Evolutionary conservation across 2,797 vertebrate genomes (phyloP).

Genomic region (Hyperoplus immaculatus): DNA sequence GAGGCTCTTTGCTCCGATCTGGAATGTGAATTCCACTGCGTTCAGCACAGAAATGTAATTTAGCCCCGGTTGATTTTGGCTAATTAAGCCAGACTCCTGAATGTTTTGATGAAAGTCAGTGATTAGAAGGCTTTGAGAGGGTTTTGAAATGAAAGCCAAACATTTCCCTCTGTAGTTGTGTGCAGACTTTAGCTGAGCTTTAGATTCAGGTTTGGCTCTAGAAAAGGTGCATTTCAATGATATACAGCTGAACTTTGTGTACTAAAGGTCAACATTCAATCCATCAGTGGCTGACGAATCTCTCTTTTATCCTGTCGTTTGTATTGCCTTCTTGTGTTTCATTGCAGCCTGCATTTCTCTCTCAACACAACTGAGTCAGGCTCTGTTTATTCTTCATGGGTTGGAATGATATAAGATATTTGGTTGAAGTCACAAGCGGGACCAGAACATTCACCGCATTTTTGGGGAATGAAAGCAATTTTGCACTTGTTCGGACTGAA

Average conservation of each 20-base stretch:
- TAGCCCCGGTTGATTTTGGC: conserved; percentile 70
- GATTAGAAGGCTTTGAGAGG: conserved; percentile 73
- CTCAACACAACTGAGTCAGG: conserved; percentile 35
- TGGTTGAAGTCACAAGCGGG: conserved; percentile 24
- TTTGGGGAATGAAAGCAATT: conserved; percentile 37
- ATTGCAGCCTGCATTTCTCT: conserved; percentile 30
- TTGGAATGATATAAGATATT: conserved; percentile 27
- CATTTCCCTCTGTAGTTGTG: conserved; percentile 44
- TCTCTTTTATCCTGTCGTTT: conserved; percentile 19
- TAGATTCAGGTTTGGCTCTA: conserved; percentile 5
- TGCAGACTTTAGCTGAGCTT: conserved; percentile 6
- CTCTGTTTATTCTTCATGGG: conserved; percentile 10
- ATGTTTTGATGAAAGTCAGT: conserved; percentile 77
- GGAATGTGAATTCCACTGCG: conserved; percentile 65
- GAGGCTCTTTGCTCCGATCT: conserved; percentile 44
- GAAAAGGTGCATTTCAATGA: conserved; percentile 51
- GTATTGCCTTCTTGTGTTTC: conserved; percentile 31
- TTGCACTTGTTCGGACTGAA: conserved; percentile 27
- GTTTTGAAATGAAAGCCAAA: conserved; percentile 70
- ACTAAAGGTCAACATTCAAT: conserved; percentile 9
- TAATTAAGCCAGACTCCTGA: conserved; percentile 76
- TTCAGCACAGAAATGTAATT: conserved; percentile 50
- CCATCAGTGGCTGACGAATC: conserved; percentile 13
- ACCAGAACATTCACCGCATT: conserved; percentile 35
- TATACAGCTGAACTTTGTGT: conserved; percentile 14